phyloP scores from a whole-genome alignment of 2,888 invertebrate genomes.

The Merodon equestris region DNA sequence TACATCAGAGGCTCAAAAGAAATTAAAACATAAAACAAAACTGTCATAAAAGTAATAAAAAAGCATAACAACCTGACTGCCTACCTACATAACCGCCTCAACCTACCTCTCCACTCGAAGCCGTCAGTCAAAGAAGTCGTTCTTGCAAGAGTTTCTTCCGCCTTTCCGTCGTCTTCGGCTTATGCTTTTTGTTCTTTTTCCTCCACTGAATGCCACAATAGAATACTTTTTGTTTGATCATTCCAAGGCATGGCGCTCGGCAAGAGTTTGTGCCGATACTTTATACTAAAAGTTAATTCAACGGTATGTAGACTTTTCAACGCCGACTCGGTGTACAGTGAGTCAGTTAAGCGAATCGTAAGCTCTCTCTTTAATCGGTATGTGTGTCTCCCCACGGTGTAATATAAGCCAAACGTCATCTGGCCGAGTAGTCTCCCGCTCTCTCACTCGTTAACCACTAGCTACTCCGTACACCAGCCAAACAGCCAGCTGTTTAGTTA shows the following conservation, averaged over 20 bases:
- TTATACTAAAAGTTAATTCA: constrained; percentile 56
- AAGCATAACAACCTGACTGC: constrained; percentile 5
- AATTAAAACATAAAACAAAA: neutral
- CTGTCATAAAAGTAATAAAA: constrained; percentile 30
- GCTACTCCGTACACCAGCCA: constrained; percentile 28
- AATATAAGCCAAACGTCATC: constrained; percentile 37
- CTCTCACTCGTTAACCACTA: constrained; percentile 11
- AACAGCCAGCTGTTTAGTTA: constrained; percentile 62
- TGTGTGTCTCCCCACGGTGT: constrained; percentile 18
- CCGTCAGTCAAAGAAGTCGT: constrained; percentile 39
- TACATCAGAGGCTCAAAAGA: constrained; percentile 42
- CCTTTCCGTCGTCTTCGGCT: constrained; percentile 56
- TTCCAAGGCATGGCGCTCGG: constrained; percentile 33
- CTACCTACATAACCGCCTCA: neutral
- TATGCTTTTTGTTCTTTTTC: constrained; percentile 32
- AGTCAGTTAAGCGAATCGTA: constrained; percentile 77
- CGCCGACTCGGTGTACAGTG: constrained; percentile 69
- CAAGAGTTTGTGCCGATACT: constrained; percentile 26
- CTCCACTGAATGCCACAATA: neutral
- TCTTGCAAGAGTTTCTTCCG: constrained; percentile 66
- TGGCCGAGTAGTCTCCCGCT: constrained; percentile 6
- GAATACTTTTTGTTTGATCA: too few relatives aligned
- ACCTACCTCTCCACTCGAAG: too few relatives aligned
- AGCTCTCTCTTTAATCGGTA: constrained; percentile 48
- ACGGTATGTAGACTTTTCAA: constrained; percentile 6